These are phyloP conservation scores for Andinoacara biseriatus DNA, from an alignment of 2,113 vertebrate genomes.

Conservation along the genomic window DNA sequence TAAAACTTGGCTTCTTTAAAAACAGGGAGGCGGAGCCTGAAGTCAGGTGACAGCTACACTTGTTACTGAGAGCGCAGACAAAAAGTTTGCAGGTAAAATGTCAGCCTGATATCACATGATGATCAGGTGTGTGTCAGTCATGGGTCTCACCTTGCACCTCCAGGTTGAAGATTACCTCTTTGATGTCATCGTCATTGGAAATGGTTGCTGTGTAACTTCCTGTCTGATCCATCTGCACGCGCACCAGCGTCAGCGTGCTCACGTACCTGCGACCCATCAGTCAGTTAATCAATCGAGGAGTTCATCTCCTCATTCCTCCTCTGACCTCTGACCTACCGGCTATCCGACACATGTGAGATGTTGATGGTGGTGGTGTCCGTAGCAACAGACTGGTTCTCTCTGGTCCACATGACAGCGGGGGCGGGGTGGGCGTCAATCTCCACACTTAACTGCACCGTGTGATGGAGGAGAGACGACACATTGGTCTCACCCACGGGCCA, in stretches of 20 bases:
- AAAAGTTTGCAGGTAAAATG: neutral
- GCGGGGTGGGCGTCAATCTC: slow-evolving; percentile 48
- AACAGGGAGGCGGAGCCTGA: neutral
- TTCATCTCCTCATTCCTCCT: neutral
- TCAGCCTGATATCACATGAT: neutral
- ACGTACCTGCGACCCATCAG: slow-evolving; percentile 80
- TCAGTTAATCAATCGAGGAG: neutral
- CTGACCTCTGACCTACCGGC: slow-evolving; percentile 47
- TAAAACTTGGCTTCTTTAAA: neutral
- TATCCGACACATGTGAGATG: slow-evolving; percentile 40
- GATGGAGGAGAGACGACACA: slow-evolving; percentile 42
- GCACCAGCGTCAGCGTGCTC: slow-evolving; percentile 85
- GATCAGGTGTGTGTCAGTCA: neutral
- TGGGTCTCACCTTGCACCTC: slow-evolving; percentile 81
- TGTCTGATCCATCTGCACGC: slow-evolving; percentile 87
- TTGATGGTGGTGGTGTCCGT: slow-evolving; percentile 34
- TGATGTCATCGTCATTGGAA: slow-evolving; percentile 82
- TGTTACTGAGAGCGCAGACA: neutral
- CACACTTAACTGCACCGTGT: slow-evolving; percentile 48
- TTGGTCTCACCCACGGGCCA: slow-evolving; percentile 34
- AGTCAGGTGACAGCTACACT: neutral
- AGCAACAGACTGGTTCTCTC: slow-evolving; percentile 41
- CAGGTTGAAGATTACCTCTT: slow-evolving; percentile 84
- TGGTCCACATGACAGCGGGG: slow-evolving; percentile 62
- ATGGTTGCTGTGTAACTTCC: slow-evolving; percentile 86